Percentiles rank a stretch among this genome's conserved stretches.
These are phyloP conservation scores for Heliconius erato DNA, from an alignment of 2,888 invertebrate genomes.

Conservation along the genomic window DNA sequence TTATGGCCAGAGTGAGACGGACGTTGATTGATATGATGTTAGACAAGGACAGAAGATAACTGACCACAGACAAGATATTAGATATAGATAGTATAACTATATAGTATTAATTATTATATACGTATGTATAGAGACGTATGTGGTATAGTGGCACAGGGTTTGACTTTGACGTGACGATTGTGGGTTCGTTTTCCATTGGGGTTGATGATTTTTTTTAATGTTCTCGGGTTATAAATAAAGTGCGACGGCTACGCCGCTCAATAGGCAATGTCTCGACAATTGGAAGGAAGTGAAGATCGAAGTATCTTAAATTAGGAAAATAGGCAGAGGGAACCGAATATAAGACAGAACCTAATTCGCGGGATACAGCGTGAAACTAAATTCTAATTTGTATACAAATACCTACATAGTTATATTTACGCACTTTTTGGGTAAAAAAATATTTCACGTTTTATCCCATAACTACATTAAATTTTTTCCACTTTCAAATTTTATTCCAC, in stretches of 20 bases:
- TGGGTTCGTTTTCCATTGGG: neutral
- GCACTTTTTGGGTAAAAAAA: too few species aligned
- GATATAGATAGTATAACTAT: neutral
- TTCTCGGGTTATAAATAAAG: neutral
- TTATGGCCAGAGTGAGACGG: slow-evolving; percentile 71
- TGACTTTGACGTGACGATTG: neutral
- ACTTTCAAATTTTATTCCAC: neutral
- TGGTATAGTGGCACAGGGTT: neutral
- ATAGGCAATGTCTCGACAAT: neutral
- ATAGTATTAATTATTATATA: neutral
- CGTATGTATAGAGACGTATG: neutral
- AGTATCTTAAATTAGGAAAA: neutral
- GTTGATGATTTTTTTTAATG: too few species aligned
- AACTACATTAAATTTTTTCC: neutral
- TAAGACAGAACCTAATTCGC: too few species aligned
- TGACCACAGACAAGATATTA: slow-evolving; percentile 63
- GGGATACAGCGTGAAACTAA: neutral
- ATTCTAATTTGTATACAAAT: neutral
- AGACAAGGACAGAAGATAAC: slow-evolving; percentile 62
- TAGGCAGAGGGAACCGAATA: too few species aligned
- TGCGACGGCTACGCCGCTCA: neutral
- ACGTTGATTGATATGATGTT: slow-evolving; percentile 53
- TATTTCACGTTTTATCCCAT: neutral
- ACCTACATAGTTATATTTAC: too few species aligned
- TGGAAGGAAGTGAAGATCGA: neutral